Conservation (phyloP, 2,113 vertebrate genomes). For the Equus przewalskii region DNA sequence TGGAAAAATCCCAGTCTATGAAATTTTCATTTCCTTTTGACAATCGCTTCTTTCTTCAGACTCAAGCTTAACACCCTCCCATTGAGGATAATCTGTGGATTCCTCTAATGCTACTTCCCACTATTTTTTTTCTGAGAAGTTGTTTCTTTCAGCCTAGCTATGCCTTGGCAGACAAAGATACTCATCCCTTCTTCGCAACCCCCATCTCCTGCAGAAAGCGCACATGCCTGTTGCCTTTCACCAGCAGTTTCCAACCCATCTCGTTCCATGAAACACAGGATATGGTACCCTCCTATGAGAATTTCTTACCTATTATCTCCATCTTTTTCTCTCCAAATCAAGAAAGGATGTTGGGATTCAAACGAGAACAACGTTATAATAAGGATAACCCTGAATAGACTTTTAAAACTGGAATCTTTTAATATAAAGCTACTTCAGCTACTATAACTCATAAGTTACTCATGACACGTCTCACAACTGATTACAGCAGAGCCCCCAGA, state of each 20-base stretch:
- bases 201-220: background rate
- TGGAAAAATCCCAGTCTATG: background rate
- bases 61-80: background rate
- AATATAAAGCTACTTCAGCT: background rate
- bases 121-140: background rate
- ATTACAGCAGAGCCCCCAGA: accelerated
- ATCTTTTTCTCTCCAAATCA: background rate
- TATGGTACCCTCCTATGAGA: background rate
- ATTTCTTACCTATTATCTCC: background rate
- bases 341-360: background rate
- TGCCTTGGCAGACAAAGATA: background rate
- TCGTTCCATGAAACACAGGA: background rate
- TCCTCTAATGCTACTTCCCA: background rate
- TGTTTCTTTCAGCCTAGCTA: background rate
- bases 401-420: background rate
- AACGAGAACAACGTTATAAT: background rate
- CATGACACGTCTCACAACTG: accelerated
- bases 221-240: background rate
- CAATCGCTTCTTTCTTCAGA: background rate
- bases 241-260: background rate
- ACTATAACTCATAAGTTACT: background rate
- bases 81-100: background rate
- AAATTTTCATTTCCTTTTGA: background rate
- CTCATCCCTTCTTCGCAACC: too few species aligned
- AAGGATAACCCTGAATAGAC: background rate